phyloP scores from a whole-genome alignment of 2,113 vertebrate genomes.

The Bubo blakistoni region DNA sequence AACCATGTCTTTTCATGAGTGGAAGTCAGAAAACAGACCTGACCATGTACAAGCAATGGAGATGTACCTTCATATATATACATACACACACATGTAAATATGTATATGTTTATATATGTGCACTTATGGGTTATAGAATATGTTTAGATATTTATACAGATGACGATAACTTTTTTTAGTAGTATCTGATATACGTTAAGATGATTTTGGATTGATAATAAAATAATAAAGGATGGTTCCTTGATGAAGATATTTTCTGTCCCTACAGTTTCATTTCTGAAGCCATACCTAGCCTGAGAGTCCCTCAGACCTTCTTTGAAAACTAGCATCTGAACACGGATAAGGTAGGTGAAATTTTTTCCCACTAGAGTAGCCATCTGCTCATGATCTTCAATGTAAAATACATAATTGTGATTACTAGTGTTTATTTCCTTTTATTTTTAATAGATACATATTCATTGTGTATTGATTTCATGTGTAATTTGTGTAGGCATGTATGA shows the following conservation, averaged over 20 bases:
- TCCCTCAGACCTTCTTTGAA: neutral
- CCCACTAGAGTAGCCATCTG: neutral
- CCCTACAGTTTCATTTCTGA: neutral
- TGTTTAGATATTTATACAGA: neutral
- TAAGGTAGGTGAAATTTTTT: neutral
- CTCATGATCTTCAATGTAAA: neutral
- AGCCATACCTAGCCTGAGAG: neutral
- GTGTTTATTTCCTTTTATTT: neutral
- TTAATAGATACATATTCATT: neutral
- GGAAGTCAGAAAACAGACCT: neutral
- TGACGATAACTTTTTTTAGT: neutral
- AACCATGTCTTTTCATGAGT: neutral
- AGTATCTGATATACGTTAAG: neutral
- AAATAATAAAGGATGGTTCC: neutral
- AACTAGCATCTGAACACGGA: rapidly evolving
- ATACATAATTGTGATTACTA: neutral
- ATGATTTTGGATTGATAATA: neutral
- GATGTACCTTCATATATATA: neutral
- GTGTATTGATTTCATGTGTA: neutral
- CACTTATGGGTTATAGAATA: neutral
- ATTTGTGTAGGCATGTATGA: neutral
- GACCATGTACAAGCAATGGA: neutral
- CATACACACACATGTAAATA: no score
- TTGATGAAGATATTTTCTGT: neutral
- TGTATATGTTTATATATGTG: neutral